Evolutionary conservation across 2,888 invertebrate genomes (phyloP), one percentile per base, ranked within the genome.

Genomic region (Netelia virgata): DNA sequence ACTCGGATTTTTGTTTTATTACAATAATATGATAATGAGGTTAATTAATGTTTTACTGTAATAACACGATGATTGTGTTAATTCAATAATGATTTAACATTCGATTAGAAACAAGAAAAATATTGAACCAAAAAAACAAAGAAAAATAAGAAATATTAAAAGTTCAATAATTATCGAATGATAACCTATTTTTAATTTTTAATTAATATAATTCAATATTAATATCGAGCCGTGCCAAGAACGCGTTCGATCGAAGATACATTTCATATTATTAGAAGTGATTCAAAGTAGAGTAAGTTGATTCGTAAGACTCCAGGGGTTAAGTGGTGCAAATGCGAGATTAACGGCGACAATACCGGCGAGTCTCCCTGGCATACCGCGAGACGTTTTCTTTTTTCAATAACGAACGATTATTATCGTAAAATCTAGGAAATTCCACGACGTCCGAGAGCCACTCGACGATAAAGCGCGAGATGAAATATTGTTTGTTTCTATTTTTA

Each of bases 281-380:
- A 85, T 85, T 83, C 61, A 64, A 74, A 59, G 76, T 41, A 74
- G 55, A 55, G 61, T 28, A 63, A 50, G 76, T 81, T 73, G 73
- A 73, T 83, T 80, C 80, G 83, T 83, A 81, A 74, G 83, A 57
- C 47, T 69, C 11, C n/a, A 18, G 11, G 75, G 85, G 83, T 85
- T 74, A 83, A 85, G 85, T 85, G 76, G 76, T 59, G 69, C 63
- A 80, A 83, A 50, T 76, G 66, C 69, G 64, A 85, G 76, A 83
- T 80, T 78, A 76, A 80, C 76, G 83, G 66, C 16, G 57, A 47
- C 47, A 14, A 14, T 47, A 47, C 47, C 47, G 14, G 47, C 47
- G 47, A 47, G 47, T 8, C 57, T 57, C 57, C 16, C 57, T 20
- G 57, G 9, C 57, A 18, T 18, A 18, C 16, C 20, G 41, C 47